Percentiles rank a stretch among this genome's conserved stretches.
These are phyloP conservation scores for Sardinella longiceps DNA, from an alignment of 2,797 vertebrate genomes.

Conservation along the genomic window DNA sequence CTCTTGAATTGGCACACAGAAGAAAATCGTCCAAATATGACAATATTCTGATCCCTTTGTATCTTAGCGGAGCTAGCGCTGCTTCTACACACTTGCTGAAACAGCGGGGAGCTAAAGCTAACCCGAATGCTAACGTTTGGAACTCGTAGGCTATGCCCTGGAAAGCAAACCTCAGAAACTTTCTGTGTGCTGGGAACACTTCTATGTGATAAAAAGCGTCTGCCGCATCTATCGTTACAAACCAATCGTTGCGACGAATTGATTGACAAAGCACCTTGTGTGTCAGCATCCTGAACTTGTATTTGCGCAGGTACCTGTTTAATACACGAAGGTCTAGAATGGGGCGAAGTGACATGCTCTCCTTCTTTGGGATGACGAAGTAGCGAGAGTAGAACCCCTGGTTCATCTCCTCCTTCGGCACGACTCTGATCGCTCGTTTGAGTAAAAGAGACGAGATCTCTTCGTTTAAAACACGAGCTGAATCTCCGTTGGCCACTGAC, in stretches of 20 bases:
- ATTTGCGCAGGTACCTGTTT: background rate
- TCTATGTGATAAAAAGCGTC: no score
- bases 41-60: background rate
- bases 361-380: background rate
- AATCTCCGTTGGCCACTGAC: conserved; percentile 6
- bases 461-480: background rate
- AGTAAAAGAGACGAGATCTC: background rate
- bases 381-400: background rate
- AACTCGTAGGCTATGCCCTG: background rate
- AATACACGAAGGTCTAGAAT: background rate
- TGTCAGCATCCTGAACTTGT: background rate
- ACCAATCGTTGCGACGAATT: background rate
- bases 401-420: background rate
- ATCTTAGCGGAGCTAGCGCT: background rate
- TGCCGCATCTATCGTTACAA: background rate
- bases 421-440: background rate
- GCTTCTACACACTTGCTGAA: background rate
- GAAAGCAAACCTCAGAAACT: background rate
- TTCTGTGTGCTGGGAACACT: background rate
- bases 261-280: background rate
- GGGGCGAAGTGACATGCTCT: background rate
- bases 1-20: background rate
- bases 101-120: background rate
- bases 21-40: background rate
- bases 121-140: background rate